Evolutionary conservation across 2,113 vertebrate genomes (phyloP).

Genomic region (Lichenostomus cassidix): DNA sequence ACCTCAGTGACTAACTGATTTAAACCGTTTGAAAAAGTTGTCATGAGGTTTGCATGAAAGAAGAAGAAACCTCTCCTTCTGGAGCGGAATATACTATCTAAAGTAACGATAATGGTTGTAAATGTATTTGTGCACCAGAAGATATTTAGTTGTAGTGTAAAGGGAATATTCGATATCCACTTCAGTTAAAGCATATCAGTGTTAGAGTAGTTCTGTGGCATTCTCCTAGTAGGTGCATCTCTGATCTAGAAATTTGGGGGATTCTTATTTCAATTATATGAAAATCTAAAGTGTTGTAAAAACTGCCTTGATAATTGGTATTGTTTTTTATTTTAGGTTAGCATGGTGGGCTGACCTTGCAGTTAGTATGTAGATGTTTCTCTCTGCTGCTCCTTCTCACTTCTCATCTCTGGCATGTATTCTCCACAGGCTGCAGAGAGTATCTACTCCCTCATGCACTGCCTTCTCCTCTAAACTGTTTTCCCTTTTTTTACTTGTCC

Average conservation of each 20-base stretch:
- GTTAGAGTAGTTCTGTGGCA: background rate
- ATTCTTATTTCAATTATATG: background rate
- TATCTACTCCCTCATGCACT: too few relatives aligned
- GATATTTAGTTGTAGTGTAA: background rate
- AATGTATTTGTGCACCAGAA: background rate
- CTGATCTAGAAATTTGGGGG: background rate
- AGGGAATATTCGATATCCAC: background rate
- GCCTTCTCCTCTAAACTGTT: background rate
- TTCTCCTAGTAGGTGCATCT: background rate
- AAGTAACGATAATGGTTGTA: background rate
- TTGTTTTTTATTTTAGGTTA: background rate
- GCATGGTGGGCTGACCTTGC: background rate
- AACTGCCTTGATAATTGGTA: background rate
- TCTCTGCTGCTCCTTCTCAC: background rate
- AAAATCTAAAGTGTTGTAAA: background rate
- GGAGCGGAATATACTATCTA: background rate
- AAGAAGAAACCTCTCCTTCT: background rate
- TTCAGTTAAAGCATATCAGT: background rate
- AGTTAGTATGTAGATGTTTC: background rate
- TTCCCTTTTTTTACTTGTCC: background rate
- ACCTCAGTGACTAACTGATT: background rate
- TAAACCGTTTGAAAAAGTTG: background rate
- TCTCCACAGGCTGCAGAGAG: background rate
- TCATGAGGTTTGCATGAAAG: background rate
- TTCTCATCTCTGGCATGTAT: accelerated